These are phyloP conservation scores for Corythucha ciliata DNA, from an alignment of 2,888 invertebrate genomes.

Conservation along the genomic window DNA sequence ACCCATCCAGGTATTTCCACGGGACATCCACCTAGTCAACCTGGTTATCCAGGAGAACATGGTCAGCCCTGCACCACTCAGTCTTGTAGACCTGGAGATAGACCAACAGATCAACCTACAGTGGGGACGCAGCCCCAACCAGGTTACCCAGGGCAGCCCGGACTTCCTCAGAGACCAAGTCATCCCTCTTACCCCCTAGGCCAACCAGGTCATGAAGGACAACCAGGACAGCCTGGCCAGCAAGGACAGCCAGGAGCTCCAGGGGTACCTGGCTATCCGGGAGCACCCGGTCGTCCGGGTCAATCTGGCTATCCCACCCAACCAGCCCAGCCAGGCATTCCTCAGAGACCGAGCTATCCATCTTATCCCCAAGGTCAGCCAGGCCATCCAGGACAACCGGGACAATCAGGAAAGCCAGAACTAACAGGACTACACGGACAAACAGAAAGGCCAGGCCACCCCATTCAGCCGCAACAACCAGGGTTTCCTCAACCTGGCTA, in stretches of 20 bases:
- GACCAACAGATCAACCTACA: slow-evolving; percentile 30
- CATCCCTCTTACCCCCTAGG: too few relatives aligned
- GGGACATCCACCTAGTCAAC: slow-evolving; percentile 26
- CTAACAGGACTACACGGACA: slow-evolving; percentile 29
- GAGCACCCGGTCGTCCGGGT: slow-evolving; percentile 22
- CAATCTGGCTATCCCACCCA: slow-evolving; percentile 23
- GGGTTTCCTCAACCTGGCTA: slow-evolving; percentile 24
- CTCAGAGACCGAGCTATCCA: slow-evolving; percentile 35
- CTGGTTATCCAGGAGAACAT: slow-evolving; percentile 28
- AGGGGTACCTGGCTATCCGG: slow-evolving; percentile 32
- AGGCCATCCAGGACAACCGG: slow-evolving; percentile 32
- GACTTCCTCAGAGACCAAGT: too few relatives aligned
- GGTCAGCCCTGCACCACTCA: too few relatives aligned
- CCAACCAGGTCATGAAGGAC: slow-evolving; percentile 30
- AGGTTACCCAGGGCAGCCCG: slow-evolving; percentile 22
- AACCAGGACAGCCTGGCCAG: slow-evolving; percentile 34
- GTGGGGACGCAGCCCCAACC: slow-evolving; percentile 22
- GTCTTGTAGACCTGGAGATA: too few relatives aligned
- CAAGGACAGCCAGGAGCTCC: slow-evolving; percentile 30
- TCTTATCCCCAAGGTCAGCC: slow-evolving; percentile 29
- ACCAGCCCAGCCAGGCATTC: slow-evolving; percentile 35
- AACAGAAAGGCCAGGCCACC: slow-evolving; percentile 33
- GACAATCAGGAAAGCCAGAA: slow-evolving; percentile 35
- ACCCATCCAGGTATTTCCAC: slow-evolving; percentile 26
- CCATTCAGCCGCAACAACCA: slow-evolving; percentile 27